Evolutionary conservation across 35 echinoderm and acorn worm genomes (phyloP).

Genomic region (Apostichopus parvimensis): DNA sequence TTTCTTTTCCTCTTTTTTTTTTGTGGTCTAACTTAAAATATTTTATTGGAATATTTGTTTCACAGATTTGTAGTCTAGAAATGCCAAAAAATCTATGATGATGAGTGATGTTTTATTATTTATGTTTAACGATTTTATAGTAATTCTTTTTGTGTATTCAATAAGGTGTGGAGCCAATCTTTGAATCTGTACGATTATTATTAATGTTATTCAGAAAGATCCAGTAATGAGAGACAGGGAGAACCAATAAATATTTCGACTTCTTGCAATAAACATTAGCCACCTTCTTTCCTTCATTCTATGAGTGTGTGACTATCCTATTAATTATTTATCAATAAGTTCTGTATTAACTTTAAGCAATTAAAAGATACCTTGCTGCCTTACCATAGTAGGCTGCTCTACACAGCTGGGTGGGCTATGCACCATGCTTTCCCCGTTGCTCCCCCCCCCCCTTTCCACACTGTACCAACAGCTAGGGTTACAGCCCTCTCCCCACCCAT

Average conservation of each 20-base stretch:
- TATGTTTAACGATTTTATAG: conserved; percentile 4
- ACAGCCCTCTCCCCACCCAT: too few relatives aligned
- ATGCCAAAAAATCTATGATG: conserved; percentile 41
- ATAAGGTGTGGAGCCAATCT: conserved; percentile 45
- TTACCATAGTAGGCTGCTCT: too few relatives aligned
- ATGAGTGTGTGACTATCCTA: too few relatives aligned
- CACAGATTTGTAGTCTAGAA: conserved; percentile 32
- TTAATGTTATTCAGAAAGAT: conserved; percentile 1
- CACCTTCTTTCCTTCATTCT: too few relatives aligned
- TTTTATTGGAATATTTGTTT: background rate
- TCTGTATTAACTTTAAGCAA: too few relatives aligned
- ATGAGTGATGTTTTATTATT: background rate
- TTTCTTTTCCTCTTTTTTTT: background rate
- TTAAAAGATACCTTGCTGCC: too few relatives aligned
- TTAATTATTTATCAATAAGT: too few relatives aligned
- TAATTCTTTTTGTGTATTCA: conserved; percentile 33
- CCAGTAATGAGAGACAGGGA: conserved; percentile 33
- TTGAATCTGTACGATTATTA: conserved; percentile 30
- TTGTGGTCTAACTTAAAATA: background rate
- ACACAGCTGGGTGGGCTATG: too few relatives aligned
- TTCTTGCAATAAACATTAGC: conserved; percentile 8
- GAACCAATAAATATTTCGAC: conserved; percentile 18
- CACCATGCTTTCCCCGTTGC: too few relatives aligned
- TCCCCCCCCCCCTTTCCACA: too few relatives aligned
- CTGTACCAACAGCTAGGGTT: too few relatives aligned